phyloP scores from a whole-genome alignment of 2,113 vertebrate species.

The Reinhardtius hippoglossoides region DNA sequence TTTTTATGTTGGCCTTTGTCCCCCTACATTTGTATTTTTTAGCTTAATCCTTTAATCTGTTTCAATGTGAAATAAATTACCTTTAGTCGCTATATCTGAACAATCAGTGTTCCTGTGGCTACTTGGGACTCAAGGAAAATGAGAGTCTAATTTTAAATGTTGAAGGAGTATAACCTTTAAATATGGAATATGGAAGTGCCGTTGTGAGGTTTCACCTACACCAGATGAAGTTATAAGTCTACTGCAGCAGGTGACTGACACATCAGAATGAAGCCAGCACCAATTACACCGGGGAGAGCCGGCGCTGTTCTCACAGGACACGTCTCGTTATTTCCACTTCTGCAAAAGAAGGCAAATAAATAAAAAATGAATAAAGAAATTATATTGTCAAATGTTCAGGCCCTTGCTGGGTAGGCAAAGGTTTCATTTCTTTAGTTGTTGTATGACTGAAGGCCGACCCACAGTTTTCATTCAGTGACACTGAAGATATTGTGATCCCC shows the following conservation, averaged over 20 bases:
- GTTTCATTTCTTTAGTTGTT: background rate
- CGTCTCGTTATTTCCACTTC: conserved; percentile 64
- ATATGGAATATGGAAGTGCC: conserved; percentile 30
- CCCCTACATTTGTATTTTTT: too few species aligned
- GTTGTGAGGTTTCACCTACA: conserved; percentile 44
- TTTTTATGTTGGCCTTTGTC: too few species aligned
- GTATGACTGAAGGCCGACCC: too few species aligned
- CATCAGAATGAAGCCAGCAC: conserved; percentile 63
- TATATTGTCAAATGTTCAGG: conserved; percentile 37
- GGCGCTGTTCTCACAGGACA: conserved; percentile 57
- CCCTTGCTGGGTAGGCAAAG: conserved; percentile 59
- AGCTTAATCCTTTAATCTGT: too few species aligned
- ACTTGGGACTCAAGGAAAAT: too few species aligned
- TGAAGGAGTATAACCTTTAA: too few species aligned
- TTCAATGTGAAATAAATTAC: too few species aligned
- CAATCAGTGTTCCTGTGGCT: too few species aligned
- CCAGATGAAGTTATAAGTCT: conserved; percentile 69
- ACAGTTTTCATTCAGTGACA: conserved; percentile 4
- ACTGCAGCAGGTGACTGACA: conserved; percentile 61
- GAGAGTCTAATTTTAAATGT: too few species aligned
- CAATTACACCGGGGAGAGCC: conserved; percentile 67
- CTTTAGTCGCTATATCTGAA: too few species aligned
- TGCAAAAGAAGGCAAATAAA: conserved; percentile 36
- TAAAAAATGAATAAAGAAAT: conserved; percentile 55
- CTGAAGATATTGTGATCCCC: background rate